These are phyloP conservation scores for Pterocles orientalis DNA, from an alignment of 2,113 vertebrate genomes.

Conservation along the genomic window DNA sequence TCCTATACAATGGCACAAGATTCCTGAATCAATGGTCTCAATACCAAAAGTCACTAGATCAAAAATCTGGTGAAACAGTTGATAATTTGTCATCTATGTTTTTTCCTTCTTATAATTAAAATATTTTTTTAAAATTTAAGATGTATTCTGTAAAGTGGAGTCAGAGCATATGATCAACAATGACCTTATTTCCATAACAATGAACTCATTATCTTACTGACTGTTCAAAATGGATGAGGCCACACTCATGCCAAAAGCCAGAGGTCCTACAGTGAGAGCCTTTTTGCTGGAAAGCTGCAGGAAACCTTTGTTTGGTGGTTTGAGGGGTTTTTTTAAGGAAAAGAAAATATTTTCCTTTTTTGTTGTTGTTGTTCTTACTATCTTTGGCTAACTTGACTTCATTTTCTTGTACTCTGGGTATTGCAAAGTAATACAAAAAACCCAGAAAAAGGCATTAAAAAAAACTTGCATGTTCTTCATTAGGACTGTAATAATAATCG, in stretches of 20 bases:
- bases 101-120: neutral
- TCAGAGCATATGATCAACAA: neutral
- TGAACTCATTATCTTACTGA: neutral
- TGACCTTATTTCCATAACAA: neutral
- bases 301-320: neutral
- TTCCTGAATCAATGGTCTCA: neutral
- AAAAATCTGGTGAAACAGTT: neutral
- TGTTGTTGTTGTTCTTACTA: no score
- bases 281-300: neutral
- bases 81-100: neutral
- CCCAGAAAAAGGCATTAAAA: neutral
- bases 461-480: neutral
- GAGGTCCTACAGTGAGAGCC: rapidly evolving
- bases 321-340: neutral
- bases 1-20: neutral
- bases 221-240: neutral
- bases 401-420: neutral
- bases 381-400: neutral
- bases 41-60: neutral
- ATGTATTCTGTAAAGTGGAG: neutral
- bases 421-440: neutral
- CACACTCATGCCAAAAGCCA: neutral
- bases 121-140: neutral
- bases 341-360: neutral
- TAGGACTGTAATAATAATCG: neutral